These are phyloP conservation scores for Phyllostomus discolor DNA, from an alignment of 2,113 vertebrate genomes.

Conservation along the genomic window DNA sequence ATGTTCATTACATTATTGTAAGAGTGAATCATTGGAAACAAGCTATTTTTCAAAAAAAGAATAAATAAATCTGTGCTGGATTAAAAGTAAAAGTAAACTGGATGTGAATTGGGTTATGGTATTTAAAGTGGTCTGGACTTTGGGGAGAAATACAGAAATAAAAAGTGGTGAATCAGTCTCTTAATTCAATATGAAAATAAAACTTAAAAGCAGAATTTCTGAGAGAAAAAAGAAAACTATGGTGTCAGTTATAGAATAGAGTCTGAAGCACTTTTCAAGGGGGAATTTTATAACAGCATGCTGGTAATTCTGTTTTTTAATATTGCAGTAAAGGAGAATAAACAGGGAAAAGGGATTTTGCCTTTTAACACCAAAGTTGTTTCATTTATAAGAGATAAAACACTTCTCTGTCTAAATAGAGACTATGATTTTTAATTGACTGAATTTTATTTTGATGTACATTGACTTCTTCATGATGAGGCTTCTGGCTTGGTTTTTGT, in stretches of 20 bases:
- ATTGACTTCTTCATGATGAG: not conserved
- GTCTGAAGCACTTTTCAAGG: not conserved
- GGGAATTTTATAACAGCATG: not conserved
- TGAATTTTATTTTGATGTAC: not conserved
- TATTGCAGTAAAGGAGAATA: not conserved
- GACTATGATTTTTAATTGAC: not conserved
- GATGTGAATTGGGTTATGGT: not conserved
- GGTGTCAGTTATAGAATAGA: not conserved
- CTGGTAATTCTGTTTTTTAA: not conserved
- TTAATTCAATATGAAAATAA: not conserved
- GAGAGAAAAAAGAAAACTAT: not conserved
- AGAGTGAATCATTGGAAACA: constrained; percentile 3
- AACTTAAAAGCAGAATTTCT: constrained; percentile 2
- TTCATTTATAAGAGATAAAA: not conserved
- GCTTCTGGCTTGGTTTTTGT: not conserved
- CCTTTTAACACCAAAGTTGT: not conserved
- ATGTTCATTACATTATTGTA: not conserved
- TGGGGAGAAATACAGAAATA: not conserved
- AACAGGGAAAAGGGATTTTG: not conserved
- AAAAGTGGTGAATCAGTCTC: not conserved
- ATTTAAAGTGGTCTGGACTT: not conserved
- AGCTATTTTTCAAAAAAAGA: not conserved
- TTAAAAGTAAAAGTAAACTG: not conserved
- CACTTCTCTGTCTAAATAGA: not conserved
- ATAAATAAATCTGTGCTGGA: not conserved